Base-by-base conservation (phyloP, 2,113 vertebrate species). In the Nerophis lumbriciformis region DNA sequence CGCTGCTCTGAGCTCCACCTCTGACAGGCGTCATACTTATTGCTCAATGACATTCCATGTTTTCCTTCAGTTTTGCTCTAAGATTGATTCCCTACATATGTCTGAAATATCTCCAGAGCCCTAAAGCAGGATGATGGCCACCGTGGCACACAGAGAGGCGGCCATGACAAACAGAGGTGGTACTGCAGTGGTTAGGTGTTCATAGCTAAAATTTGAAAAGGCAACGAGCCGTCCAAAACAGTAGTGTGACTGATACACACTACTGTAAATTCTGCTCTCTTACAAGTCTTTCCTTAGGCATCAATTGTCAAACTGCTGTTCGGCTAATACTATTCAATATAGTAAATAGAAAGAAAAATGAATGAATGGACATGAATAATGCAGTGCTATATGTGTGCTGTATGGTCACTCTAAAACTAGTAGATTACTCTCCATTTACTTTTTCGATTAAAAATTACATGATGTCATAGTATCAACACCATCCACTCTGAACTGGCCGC, bases 11-110 rank as follows among this genome's bases (percentile, higher is more conserved):
- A 93, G 94, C 92, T 92, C 89, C 90, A 93, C 81, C 87, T 87
- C 88, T 93, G 91, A 92, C 92, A 91, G 91, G 90, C 87, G 71
- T 88, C 87, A 92, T 92, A 91, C 90, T 94, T 91, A 94, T 94
- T 95, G 93, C 91, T 94, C 93, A 93, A 93, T 94, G 93, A 94
- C 93, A 95, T 95, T 94, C 90, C 87, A 91, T 90, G 89, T 89
- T 93, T 94, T 91, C 90, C 92, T 94, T 94, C 92, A 89, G 92
- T 94, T 94, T 45, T 93, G 89, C 90, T 92, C 92, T 94, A 92
- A 94, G 90, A 93, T 91, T 92, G 92, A 93, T 94, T 93, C 93
- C 89, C 85, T 89, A 88, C 89, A 89, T 90, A 90, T 89, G 88
- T 93, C 90, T 92, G 92, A 95, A 94, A 94, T 94, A 94, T 92